Percentiles rank a stretch among this genome's conserved stretches.
These are phyloP conservation scores for Calcarius lapponicus DNA, from an alignment of 2,797 vertebrate species.

Conservation along the genomic window DNA sequence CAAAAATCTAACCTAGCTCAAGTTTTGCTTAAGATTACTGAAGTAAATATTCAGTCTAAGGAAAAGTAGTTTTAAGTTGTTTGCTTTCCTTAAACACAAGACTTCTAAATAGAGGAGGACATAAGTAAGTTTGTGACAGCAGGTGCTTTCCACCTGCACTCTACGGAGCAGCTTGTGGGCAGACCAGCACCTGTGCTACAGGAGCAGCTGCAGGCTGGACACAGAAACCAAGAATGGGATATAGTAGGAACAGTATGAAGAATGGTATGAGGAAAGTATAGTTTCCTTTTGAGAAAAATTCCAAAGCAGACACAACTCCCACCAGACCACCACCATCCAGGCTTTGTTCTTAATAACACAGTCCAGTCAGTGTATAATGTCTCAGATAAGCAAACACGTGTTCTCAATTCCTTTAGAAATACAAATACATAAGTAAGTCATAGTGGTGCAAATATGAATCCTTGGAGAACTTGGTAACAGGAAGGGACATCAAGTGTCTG, in stretches of 20 bases:
- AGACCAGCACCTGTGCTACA: not conserved
- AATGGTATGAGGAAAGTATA: not conserved
- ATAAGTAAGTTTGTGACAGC: not conserved
- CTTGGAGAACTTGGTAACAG: not conserved
- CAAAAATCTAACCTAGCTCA: not conserved
- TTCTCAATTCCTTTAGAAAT: not conserved
- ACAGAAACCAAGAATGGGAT: not conserved
- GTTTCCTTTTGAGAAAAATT: not conserved
- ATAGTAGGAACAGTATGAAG: not conserved
- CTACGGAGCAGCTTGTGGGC: not conserved
- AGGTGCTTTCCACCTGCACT: not conserved
- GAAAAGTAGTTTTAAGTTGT: not conserved
- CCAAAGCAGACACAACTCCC: not conserved
- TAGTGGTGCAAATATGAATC: not conserved
- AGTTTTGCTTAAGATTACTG: not conserved
- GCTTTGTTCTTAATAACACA: not conserved
- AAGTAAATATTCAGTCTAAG: not conserved
- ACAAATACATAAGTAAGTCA: not conserved
- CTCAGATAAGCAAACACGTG: not conserved
- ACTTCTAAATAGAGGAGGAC: not conserved
- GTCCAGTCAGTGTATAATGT: not conserved
- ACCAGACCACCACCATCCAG: not conserved
- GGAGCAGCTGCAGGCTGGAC: not conserved
- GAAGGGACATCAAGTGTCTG: not conserved
- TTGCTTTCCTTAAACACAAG: not conserved